phyloP scores from a whole-genome alignment of 2,113 vertebrate species.

The Istiophorus platypterus region DNA sequence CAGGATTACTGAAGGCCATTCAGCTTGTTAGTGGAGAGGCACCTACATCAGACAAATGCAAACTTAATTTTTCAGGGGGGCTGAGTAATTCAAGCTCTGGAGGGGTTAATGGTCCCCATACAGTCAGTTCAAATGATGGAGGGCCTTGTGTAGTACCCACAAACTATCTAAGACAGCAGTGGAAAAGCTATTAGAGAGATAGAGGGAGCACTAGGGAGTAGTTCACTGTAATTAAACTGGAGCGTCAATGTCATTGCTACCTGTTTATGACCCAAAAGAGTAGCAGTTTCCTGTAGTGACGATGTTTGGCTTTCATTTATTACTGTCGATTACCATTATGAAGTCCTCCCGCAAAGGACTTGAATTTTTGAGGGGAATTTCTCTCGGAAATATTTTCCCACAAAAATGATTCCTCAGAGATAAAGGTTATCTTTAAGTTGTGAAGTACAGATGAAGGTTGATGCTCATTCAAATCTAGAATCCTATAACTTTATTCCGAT shows the following conservation, averaged over 20 bases:
- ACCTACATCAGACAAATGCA: conserved; percentile 69
- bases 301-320: conserved; percentile 69
- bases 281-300: conserved; percentile 49
- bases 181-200: conserved; percentile 75
- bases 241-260: conserved; percentile 74
- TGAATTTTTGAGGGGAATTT: conserved; percentile 48
- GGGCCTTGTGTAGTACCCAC: conserved; percentile 60
- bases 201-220: conserved; percentile 75
- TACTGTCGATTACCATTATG: conserved; percentile 57
- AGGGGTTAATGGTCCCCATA: conserved; percentile 64
- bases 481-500: background rate
- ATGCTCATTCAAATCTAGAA: background rate
- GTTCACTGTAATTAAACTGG: conserved; percentile 79
- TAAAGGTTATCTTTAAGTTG: conserved; percentile 16
- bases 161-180: conserved; percentile 70
- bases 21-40: conserved; percentile 73
- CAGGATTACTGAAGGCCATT: conserved; percentile 77
- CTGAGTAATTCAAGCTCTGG: conserved; percentile 59
- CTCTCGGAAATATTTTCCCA: conserved; percentile 37
- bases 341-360: conserved; percentile 34
- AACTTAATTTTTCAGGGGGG: conserved; percentile 58
- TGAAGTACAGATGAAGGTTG: conserved; percentile 11
- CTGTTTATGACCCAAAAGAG: conserved; percentile 73
- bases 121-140: conserved; percentile 76
- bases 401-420: conserved; percentile 31